Evolutionary conservation across 1,140 invertebrate genomes (phyloP), one percentile per base, ranked within the genome.

Genomic region (Eueides isabella): DNA sequence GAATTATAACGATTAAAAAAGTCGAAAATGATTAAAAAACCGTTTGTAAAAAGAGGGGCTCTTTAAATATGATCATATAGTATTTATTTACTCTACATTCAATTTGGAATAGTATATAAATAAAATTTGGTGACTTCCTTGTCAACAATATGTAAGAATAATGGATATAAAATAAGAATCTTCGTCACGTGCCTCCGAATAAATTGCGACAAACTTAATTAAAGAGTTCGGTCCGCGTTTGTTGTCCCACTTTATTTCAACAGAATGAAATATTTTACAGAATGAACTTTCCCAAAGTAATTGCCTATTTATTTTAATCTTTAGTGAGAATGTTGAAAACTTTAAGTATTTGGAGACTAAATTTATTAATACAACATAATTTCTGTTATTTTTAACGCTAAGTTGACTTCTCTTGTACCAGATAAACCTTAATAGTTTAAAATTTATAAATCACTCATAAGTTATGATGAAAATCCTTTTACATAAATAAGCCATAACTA

Each of bases 171-270:
- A 76, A 74, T 68, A 67, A 67, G 69, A 68, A 63, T 38, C 64
- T 78, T 71, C 75, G 82, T 88, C 86, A 87, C 87, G 85, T 86
- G 78, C 82, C 72, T 38, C 23, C 28, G 83, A 86, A 87, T 89
- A 85, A 89, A 86, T 88, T 87, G 82, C 77, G 80, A 79, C 78
- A 74, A 85, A 87, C 78, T 86, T 87, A 85, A 85, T 85, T 84
- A 84, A 80, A 84, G 78, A 83, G 71, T 78, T 71, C 70, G 35
- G 65, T 41, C 65, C 65, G 71, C 70, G 64, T 38, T 16, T 5
- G 41, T 16, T 61, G 71, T 41, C 55, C 67, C 62, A 33, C 63
- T 72, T 48, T 38, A 41, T 38, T 65, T 66, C 31, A 72, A 68
- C 69, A 19, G 64, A 62, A 64, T 70, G 55, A 72, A 79, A 72